Conservation (phyloP, 2,888 invertebrate species). For the Ommatoiulus sabulosus region DNA sequence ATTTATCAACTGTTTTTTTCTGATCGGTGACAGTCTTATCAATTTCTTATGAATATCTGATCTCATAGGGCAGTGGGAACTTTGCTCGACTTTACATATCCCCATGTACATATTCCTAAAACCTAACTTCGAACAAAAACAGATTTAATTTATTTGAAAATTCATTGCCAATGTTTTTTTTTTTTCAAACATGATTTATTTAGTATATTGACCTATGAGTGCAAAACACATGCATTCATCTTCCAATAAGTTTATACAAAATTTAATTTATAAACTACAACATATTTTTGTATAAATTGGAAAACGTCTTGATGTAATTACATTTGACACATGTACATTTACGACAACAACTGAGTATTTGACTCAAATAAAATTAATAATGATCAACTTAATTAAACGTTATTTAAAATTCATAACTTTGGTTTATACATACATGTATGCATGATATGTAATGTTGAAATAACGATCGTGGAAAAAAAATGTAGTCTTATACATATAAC, state of each 20-base stretch:
- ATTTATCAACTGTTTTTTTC: no score
- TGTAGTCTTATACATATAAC: no score
- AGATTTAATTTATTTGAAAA: neutral
- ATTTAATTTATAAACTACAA: slow-evolving; percentile 30
- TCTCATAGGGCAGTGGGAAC: neutral
- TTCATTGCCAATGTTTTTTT: neutral
- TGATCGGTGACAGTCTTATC: no score
- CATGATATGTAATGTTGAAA: neutral
- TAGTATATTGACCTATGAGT: neutral
- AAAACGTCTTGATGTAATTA: neutral
- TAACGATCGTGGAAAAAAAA: no score
- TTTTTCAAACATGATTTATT: slow-evolving; percentile 15
- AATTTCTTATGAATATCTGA: neutral
- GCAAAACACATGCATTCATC: neutral
- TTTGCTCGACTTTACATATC: neutral
- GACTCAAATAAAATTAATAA: slow-evolving; percentile 30
- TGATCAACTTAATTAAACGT: slow-evolving; percentile 4
- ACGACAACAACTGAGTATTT: slow-evolving; percentile 31
- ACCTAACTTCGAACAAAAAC: neutral
- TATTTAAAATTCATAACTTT: slow-evolving; percentile 3
- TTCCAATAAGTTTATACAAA: slow-evolving; percentile 1
- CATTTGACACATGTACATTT: neutral
- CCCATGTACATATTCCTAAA: neutral
- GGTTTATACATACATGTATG: neutral
- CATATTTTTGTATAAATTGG: slow-evolving; percentile 31